Conservation (phyloP, 1,140 invertebrate species). For the Heliothis subflexa region DNA sequence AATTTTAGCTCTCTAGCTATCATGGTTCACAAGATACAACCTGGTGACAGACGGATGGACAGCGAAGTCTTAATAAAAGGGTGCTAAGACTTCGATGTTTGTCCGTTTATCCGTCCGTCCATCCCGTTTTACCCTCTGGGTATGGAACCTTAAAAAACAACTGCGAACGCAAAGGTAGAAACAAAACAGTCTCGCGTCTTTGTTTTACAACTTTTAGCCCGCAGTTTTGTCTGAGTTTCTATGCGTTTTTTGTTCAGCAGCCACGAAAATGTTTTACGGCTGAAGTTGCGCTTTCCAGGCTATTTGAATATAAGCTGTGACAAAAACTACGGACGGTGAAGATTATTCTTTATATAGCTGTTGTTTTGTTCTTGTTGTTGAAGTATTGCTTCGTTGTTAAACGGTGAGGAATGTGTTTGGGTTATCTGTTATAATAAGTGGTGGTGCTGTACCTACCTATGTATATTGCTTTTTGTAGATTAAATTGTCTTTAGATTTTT, state of each 20-base stretch:
- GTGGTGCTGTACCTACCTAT: not conserved
- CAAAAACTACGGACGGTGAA: slow-evolving; percentile 43
- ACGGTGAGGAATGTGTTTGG: slow-evolving; percentile 3
- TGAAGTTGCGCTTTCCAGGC: slow-evolving; percentile 50
- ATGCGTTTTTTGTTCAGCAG: slow-evolving; percentile 51
- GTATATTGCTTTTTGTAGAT: not conserved
- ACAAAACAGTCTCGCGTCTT: slow-evolving; percentile 49
- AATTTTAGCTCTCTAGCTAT: too few relatives aligned
- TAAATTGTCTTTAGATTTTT: too few relatives aligned
- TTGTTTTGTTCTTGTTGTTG: slow-evolving; percentile 26
- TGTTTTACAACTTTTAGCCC: slow-evolving; percentile 64
- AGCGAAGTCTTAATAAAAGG: too few relatives aligned
- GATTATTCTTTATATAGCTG: slow-evolving; percentile 43
- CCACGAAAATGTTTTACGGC: slow-evolving; percentile 55
- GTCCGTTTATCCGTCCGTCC: too few relatives aligned
- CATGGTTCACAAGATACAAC: too few relatives aligned
- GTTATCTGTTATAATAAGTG: not conserved
- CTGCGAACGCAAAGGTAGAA: slow-evolving; percentile 16
- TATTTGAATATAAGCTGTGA: slow-evolving; percentile 54
- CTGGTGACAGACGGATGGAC: too few relatives aligned
- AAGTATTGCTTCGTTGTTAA: slow-evolving; percentile 14
- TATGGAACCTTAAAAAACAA: not conserved
- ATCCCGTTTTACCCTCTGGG: too few relatives aligned
- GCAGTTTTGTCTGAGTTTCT: slow-evolving; percentile 52
- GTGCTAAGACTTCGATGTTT: too few relatives aligned